These are phyloP conservation scores for Andrena bucephala DNA, from an alignment of 2,888 invertebrate genomes.

Conservation along the genomic window DNA sequence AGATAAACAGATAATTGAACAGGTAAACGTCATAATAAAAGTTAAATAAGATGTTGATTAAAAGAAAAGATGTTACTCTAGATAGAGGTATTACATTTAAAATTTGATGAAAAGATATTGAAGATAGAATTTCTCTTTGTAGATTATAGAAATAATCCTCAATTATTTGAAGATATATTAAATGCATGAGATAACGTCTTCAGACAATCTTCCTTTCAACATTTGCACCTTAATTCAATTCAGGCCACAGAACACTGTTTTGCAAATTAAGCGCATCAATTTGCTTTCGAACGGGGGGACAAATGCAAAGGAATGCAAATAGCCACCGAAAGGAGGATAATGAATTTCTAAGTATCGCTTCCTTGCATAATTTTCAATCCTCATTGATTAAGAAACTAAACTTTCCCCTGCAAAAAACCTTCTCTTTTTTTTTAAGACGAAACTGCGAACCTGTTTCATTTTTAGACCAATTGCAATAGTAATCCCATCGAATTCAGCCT, in stretches of 20 bases:
- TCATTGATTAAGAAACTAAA: neutral
- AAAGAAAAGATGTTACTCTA: too few species aligned
- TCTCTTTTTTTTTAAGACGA: too few species aligned
- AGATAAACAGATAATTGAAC: neutral
- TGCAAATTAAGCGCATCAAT: conserved; percentile 27
- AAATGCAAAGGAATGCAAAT: conserved; percentile 34
- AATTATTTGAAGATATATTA: too few species aligned
- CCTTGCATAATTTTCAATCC: neutral
- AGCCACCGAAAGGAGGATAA: neutral
- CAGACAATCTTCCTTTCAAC: neutral
- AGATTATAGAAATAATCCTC: too few species aligned
- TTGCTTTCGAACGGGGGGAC: neutral
- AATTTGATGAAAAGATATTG: too few species aligned
- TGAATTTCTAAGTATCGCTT: conserved; percentile 5
- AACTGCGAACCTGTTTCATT: neutral
- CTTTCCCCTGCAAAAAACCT: neutral
- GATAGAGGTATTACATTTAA: too few species aligned
- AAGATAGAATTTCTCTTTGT: too few species aligned
- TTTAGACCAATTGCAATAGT: neutral
- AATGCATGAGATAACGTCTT: too few species aligned
- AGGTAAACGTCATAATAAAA: neutral
- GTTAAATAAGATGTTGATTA: neutral
- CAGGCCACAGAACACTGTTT: neutral
- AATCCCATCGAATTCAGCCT: neutral
- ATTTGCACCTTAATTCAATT: conserved; percentile 34